Evolutionary conservation across 2,113 vertebrate species (phyloP).

Genomic region (Barnardius zonarius): DNA sequence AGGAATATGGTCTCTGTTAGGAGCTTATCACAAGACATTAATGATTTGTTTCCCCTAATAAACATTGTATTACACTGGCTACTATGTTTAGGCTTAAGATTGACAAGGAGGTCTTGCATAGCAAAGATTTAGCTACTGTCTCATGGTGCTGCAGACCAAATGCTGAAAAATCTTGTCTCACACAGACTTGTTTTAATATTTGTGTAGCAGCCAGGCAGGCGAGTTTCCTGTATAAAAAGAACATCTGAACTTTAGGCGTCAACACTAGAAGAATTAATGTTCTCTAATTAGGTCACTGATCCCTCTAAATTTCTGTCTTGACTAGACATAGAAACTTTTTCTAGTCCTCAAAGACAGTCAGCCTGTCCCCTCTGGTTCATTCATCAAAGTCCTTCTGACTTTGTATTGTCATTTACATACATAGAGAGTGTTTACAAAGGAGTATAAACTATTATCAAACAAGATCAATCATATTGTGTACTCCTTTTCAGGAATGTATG

Average conservation of each 20-base stretch:
- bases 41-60: conserved; percentile 47
- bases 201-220: conserved; percentile 49
- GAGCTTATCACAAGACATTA: conserved; percentile 36
- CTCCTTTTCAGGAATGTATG: not conserved
- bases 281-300: conserved; percentile 57
- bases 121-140: conserved; percentile 44
- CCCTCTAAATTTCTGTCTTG: conserved; percentile 19
- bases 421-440: not conserved
- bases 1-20: not conserved
- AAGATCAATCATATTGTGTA: not conserved
- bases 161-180: conserved; percentile 45
- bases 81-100: conserved; percentile 43
- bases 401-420: not conserved
- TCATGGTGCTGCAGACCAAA: conserved; percentile 26
- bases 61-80: conserved; percentile 18
- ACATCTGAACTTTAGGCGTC: conserved; percentile 47
- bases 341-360: conserved; percentile 48
- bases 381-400: not conserved
- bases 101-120: conserved; percentile 35
- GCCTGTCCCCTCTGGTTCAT: conserved; percentile 12
- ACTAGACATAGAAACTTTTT: conserved; percentile 33
- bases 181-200: conserved; percentile 46
- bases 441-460: not conserved
- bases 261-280: conserved; percentile 28
- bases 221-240: conserved; percentile 55